Base-by-base conservation (phyloP, 1,140 invertebrate genomes). In the Grapholita molesta region DNA sequence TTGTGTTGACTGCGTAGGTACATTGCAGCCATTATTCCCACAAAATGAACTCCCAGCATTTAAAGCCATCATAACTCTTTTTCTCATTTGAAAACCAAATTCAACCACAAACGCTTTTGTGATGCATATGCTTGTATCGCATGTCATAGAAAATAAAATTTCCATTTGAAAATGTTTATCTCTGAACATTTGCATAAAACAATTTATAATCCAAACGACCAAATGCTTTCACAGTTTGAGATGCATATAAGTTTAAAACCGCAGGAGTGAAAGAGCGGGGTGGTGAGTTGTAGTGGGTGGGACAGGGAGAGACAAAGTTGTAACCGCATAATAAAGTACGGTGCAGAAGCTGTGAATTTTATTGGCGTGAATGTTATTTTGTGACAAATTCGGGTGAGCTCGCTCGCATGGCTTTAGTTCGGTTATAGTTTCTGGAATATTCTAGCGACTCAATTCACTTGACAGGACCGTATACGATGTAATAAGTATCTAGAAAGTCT, bases 121-220 rank as follows among this genome's bases (percentile, higher is more conserved):
- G 15, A 61, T 61, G 55, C 55, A 61, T 61, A 61, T 61, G 55
- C 28, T 61, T 61, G 55, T 61, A 61, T 61, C 55, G 30, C 55
- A 61, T 61, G 55, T 61, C 55, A 61, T 61, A 61, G 55, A 61
- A 28, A 61, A 61, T 61, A 61, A 61, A 61, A 61, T 61, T 28
- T 61, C 55, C 55, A 61, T 61, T 61, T 28, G 24, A 28, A 61
- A 61, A 61, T 61, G 55, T 61, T 61, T 61, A 61, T 61, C 55
- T 61, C 55, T 6, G 15, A 12, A 25, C 55, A 61, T 61, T 61
- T 61, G 55, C 55, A 61, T 61, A 61, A 61, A 61, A 61, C 55
- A 61, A 61, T 61, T 61, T 61, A 61, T 61, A 61, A 61, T 61
- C 55, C 25, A 30, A 61, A 61, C 55, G 55, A 61, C 55, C 55